phyloP scores from a whole-genome alignment of 2,797 vertebrate species.

The Poeciliopsis infans region DNA sequence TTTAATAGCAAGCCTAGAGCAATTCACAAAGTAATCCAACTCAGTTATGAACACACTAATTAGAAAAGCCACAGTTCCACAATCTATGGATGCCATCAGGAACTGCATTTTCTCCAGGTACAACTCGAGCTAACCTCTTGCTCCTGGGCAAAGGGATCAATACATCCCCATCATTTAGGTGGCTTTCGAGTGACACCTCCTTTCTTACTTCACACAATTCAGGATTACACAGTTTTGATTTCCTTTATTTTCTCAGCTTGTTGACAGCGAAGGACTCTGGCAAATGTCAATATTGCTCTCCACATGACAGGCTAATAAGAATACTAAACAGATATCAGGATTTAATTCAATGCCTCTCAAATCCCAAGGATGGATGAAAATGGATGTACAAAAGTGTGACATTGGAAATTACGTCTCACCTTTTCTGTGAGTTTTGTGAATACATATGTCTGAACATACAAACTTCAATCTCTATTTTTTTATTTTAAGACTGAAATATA shows the following conservation, averaged over 20 bases:
- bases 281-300: conserved; percentile 48
- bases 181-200: conserved; percentile 43
- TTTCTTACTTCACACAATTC: conserved; percentile 48
- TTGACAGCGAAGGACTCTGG: conserved; percentile 34
- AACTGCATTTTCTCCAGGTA: conserved; percentile 56
- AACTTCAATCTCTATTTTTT: not conserved
- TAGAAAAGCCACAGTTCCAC: conserved; percentile 73
- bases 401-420: not conserved
- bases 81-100: conserved; percentile 70
- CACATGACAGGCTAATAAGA: conserved; percentile 40
- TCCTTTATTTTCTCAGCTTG: conserved; percentile 47
- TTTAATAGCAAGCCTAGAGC: conserved; percentile 75
- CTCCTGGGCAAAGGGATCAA: conserved; percentile 57
- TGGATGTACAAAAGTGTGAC: conserved; percentile 13
- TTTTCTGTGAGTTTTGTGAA: conserved; percentile 20
- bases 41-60: conserved; percentile 76
- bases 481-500: conserved; percentile 19
- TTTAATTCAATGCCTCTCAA: conserved; percentile 40
- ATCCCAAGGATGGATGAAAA: conserved; percentile 24
- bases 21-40: conserved; percentile 71
- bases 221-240: conserved; percentile 60
- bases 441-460: not conserved
- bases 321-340: conserved; percentile 43
- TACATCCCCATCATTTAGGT: conserved; percentile 49
- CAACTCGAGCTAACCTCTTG: conserved; percentile 43